Evolutionary conservation across 2,888 invertebrate genomes (phyloP).

Genomic region (Desoria tigrina): DNA sequence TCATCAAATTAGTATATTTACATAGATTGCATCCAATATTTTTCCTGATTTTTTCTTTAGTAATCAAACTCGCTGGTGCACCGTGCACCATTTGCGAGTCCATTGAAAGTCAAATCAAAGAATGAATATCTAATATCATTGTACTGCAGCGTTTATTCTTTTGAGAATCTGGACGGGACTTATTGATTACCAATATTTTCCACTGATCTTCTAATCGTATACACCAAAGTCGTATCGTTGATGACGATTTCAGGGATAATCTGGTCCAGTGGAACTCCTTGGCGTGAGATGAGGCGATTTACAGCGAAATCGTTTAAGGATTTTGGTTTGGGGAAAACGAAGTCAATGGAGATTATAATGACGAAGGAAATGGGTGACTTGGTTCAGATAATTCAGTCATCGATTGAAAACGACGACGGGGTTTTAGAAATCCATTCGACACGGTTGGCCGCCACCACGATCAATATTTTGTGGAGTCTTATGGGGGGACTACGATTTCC

Average conservation of each 20-base stretch:
- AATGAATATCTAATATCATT: too few relatives aligned
- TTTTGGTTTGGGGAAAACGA: conserved; percentile 13
- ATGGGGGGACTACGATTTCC: conserved; percentile 6
- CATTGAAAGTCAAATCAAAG: too few relatives aligned
- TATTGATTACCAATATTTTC: too few relatives aligned
- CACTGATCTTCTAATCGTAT: too few relatives aligned
- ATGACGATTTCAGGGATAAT: conserved; percentile 1
- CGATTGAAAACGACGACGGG: background rate
- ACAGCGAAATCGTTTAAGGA: background rate
- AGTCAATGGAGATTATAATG: conserved; percentile 3
- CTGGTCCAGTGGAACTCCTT: background rate
- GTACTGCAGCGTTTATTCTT: too few relatives aligned
- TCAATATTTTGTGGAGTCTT: conserved; percentile 10
- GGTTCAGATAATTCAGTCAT: background rate
- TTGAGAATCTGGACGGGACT: too few relatives aligned
- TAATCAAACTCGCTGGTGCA: too few relatives aligned
- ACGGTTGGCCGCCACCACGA: conserved; percentile 1
- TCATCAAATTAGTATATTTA: too few relatives aligned
- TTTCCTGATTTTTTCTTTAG: too few relatives aligned
- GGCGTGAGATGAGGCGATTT: conserved; percentile 8
- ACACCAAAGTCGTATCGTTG: too few relatives aligned
- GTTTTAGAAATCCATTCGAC: conserved; percentile 1
- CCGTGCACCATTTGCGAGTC: too few relatives aligned
- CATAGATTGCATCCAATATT: too few relatives aligned
- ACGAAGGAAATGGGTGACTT: conserved; percentile 1